Evolutionary conservation across 92 coral and sea anemone species (phyloP).

Genomic region (Nematostella vectensis): DNA sequence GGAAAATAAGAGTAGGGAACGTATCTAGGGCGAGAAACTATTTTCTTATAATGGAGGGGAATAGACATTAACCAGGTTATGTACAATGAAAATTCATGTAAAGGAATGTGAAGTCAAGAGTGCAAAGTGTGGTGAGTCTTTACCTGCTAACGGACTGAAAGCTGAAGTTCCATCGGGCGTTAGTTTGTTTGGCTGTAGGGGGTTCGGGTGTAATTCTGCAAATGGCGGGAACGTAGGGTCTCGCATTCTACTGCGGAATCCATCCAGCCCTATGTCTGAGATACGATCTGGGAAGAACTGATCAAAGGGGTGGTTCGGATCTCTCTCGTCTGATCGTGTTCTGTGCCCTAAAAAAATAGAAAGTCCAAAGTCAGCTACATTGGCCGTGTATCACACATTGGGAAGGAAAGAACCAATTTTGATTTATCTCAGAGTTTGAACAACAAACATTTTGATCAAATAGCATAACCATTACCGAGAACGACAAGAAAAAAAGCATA

Average conservation of each 20-base stretch:
- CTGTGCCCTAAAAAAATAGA: slow-evolving; percentile 77
- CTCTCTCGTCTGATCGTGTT: slow-evolving; percentile 95
- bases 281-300: slow-evolving; percentile 84
- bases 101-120: neutral
- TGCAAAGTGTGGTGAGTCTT: no score
- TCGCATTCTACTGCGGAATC: slow-evolving; percentile 77
- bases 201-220: slow-evolving; percentile 81
- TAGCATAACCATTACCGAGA: no score
- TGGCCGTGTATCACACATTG: no score
- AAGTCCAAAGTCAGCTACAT: no score
- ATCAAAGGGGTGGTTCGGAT: slow-evolving; percentile 84
- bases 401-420: no score
- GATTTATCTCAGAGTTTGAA: no score
- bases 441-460: no score
- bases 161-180: slow-evolving; percentile 83
- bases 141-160: slow-evolving; percentile 87
- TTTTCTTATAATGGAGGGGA: no score
- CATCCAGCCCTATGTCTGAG: slow-evolving; percentile 76
- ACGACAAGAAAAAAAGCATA: no score
- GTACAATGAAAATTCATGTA: no score
- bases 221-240: slow-evolving; percentile 78
- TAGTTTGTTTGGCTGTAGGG: slow-evolving; percentile 77
- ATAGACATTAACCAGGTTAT: neutral
- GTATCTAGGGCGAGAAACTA: no score
- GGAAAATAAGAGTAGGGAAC: no score